These are phyloP conservation scores for Theonella swinhoei DNA, from an alignment of 37 sponge, comb jelly and placozoan genomes.

Conservation along the genomic window DNA sequence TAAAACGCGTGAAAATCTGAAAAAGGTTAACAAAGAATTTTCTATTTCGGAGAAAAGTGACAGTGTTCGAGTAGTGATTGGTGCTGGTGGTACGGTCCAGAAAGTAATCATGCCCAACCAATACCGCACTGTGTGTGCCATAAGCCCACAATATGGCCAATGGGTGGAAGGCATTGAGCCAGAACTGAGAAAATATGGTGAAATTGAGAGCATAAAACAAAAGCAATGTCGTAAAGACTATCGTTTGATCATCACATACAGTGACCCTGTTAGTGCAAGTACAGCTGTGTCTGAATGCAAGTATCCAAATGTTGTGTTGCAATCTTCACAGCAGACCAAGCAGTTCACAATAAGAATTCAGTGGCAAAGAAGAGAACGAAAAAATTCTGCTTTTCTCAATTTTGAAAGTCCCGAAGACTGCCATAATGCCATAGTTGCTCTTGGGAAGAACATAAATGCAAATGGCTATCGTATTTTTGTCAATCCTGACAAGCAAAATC, in stretches of 20 bases:
- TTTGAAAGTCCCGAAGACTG: constrained; percentile 11
- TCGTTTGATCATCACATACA: constrained; percentile 41
- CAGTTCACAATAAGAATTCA: constrained; percentile 44
- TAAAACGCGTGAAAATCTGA: background rate
- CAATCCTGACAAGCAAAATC: background rate
- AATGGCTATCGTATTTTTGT: background rate
- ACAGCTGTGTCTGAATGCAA: constrained; percentile 10
- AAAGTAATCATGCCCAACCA: constrained; percentile 69
- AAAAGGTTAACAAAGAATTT: constrained; percentile 1
- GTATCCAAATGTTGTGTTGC: background rate
- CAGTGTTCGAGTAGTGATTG: constrained; percentile 47
- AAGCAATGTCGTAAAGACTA: background rate
- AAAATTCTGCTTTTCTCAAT: constrained; percentile 33
- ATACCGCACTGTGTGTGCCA: constrained; percentile 30
- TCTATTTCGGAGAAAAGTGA: constrained; percentile 33
- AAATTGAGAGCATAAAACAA: background rate
- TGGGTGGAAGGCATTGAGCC: background rate
- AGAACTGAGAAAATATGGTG: constrained; percentile 9
- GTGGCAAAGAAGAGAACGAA: constrained; percentile 53
- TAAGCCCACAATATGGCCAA: background rate
- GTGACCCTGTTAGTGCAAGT: constrained; percentile 25
- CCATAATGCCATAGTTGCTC: background rate
- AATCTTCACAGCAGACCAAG: background rate
- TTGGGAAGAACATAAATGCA: background rate
- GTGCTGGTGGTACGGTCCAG: constrained; percentile 56